These are phyloP conservation scores for Calliphora vicina DNA, from an alignment of 1,140 invertebrate species.

Conservation along the genomic window DNA sequence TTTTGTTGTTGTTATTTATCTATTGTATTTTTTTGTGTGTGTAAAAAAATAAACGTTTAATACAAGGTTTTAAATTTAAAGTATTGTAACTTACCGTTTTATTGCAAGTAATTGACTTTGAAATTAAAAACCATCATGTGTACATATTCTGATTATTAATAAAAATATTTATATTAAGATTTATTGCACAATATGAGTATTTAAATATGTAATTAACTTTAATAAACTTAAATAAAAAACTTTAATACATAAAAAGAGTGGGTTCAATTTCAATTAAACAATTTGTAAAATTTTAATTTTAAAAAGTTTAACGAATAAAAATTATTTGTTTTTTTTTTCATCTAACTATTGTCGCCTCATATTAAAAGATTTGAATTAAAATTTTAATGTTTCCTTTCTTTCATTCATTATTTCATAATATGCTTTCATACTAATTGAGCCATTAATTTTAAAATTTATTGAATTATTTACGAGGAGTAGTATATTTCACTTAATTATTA, in stretches of 20 bases:
- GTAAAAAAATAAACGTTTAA: background rate
- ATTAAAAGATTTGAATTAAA: background rate
- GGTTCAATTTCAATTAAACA: no score
- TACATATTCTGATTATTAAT: no score
- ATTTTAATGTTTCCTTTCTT: background rate
- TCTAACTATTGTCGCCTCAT: background rate
- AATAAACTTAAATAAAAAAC: background rate
- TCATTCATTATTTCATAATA: background rate
- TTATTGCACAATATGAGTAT: background rate
- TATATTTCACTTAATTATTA: no score
- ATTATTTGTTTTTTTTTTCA: background rate
- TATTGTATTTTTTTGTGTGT: background rate
- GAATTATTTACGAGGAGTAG: no score
- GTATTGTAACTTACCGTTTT: slow-evolving; percentile 1
- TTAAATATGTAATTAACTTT: background rate
- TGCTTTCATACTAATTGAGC: background rate
- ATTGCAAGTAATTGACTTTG: background rate
- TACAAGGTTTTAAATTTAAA: slow-evolving; percentile 1
- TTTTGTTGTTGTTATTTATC: background rate
- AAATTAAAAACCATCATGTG: background rate
- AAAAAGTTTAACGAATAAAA: background rate
- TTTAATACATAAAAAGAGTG: no score
- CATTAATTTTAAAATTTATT: background rate
- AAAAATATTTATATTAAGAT: no score
- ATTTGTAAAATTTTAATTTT: no score